Evolutionary conservation across 2,113 vertebrate genomes (phyloP), one percentile per base, ranked within the genome.

Genomic region (Hypomesus transpacificus): DNA sequence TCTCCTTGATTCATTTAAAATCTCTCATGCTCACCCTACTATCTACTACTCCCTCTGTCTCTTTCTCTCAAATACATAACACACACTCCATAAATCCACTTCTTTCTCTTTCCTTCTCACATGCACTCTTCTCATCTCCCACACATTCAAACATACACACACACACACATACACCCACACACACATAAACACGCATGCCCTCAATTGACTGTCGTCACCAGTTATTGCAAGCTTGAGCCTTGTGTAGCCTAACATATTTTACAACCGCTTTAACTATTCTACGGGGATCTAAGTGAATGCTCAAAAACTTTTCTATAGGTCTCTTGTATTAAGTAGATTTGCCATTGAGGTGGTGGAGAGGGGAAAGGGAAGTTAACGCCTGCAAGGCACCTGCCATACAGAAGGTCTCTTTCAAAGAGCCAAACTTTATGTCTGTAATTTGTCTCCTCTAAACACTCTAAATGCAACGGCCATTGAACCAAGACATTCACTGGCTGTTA

Each of bases 391-490:
- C 87, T 84, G 84, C 61, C 69, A 80, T 75, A 91, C 87, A 89
- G 85, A 88, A 75, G 76, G 21, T 75, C 79, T 83, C 89, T 87
- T 89, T 91, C 88, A 90, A 80, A 88, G 82, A 75, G 71, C 73
- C 53, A 84, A 88, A 90, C 87, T 87, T 83, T 83, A 81, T 82
- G 82, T 80, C 79, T 89, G 86, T 87, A 89, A 89, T 88, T 89
- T 88, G 86, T 88, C 84, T 81, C 77, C 74, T 79, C 77, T 83
- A 86, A 87, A 88, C 85, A 87, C 80, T 80, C 86, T 63, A 82
- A 82, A 68, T 2, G 26, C 82, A 75, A 58, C 79, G 78, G 77
- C 79, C 75, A 69, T 56, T 76, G 63, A 78, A 84, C 88, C 87
- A 89, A 84, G 73, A 60, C 70, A 74, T 78, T 63, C 26, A 68